These are phyloP conservation scores for Alaudala cheleensis DNA, from an alignment of 2,113 vertebrate species.

Conservation along the genomic window DNA sequence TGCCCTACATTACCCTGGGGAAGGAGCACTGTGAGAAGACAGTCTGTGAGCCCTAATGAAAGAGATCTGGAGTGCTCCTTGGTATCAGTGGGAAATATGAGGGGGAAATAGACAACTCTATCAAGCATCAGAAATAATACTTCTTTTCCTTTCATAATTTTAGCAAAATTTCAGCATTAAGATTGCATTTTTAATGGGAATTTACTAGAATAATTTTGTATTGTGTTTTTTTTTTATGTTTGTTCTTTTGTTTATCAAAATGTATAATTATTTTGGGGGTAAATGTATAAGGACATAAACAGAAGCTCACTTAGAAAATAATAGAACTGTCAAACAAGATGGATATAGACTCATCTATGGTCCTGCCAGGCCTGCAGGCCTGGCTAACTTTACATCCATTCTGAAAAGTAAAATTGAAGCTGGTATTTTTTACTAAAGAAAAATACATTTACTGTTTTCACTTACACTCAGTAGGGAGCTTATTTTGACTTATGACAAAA, in stretches of 20 bases:
- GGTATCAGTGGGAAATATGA: neutral
- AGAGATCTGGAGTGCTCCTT: neutral
- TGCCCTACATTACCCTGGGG: neutral
- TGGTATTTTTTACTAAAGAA: neutral
- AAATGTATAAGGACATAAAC: neutral
- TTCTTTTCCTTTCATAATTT: neutral
- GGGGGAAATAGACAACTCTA: neutral
- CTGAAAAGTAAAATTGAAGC: neutral
- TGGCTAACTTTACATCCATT: neutral
- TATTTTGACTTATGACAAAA: neutral
- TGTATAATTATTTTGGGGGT: neutral
- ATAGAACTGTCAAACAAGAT: neutral
- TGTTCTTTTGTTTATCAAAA: neutral
- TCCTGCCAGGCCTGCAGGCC: neutral
- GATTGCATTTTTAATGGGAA: neutral
- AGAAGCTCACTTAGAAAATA: neutral
- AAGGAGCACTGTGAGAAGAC: neutral
- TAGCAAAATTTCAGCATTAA: neutral
- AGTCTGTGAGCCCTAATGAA: too few relatives aligned
- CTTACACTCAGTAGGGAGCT: neutral
- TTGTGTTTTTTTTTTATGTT: neutral
- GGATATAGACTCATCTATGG: neutral
- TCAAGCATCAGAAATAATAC: neutral
- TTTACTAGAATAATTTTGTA: neutral
- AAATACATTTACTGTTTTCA: neutral